Base-by-base conservation (phyloP, 2,797 vertebrate genomes). In the Lagocephalus sceleratus region DNA sequence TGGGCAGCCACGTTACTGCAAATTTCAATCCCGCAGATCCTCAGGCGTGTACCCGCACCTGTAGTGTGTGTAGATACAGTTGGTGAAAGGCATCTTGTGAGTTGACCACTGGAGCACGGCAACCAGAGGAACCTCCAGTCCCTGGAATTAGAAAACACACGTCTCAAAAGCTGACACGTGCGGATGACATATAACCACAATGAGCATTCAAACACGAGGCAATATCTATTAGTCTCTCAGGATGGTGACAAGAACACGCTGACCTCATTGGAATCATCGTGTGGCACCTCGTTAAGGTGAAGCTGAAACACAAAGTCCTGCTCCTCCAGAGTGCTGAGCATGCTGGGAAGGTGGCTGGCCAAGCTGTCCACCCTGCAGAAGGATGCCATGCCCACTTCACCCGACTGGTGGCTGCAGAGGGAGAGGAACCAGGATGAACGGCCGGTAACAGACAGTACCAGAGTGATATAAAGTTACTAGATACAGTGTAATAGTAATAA, bases 281-380 rank as follows among this genome's bases (percentile, higher is more conserved):
- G 92, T 3, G 89, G 91, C 51, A 89, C 88, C 78, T 97, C 92
- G 0, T 91, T 90, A 0, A 91, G 92, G 74, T 96, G 91, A 57
- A 98, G 82, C 76, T 94, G 94, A 84, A 98, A 98, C 56, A 97
- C 87, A 85, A 97, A 95, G 85, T 95, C 95, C 40, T 97, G 94
- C 75, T 97, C 94, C 76, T 97, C 95, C 20, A 96, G 81, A 47
- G 94, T 91, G n/a, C 91, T 90, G 44, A 98, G 95, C 70, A 88
- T 91, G 50, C 91, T 93, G 75, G 95, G 95, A 75, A 95, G 92
- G 21, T 70, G 78, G 9, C 91, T 85, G 21, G 92, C 88, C 5
- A 84, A 67, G 2, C 92, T 90, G 57, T 94, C 91, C 76, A 96
- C 87, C 5, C 90, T 88, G 74, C 92, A 94, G 78, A 95, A 97